Evolutionary conservation across 2,797 vertebrate genomes (phyloP).

Genomic region (Gastrophryne carolinensis): DNA sequence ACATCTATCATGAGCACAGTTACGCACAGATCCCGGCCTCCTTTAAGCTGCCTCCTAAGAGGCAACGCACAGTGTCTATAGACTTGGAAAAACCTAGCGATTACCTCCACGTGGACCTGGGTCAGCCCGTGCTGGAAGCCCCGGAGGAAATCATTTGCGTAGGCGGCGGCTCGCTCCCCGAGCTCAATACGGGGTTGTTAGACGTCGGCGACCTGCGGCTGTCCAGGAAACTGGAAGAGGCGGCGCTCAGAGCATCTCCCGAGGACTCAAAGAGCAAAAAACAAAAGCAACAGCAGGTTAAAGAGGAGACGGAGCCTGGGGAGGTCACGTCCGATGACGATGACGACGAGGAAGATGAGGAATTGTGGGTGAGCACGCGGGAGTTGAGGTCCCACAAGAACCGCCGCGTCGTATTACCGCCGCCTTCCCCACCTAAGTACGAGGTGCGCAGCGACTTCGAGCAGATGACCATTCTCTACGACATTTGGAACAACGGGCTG

Average conservation of each 20-base stretch:
- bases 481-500: slow-evolving; percentile 90
- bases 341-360: slow-evolving; percentile 68
- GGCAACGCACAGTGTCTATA: slow-evolving; percentile 56
- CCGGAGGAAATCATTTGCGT: slow-evolving; percentile 82
- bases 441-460: slow-evolving; percentile 87
- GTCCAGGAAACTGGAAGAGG: slow-evolving; percentile 22
- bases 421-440: slow-evolving; percentile 54
- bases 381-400: slow-evolving; percentile 29
- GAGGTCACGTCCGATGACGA: slow-evolving; percentile 72
- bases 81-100: slow-evolving; percentile 47
- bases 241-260: slow-evolving; percentile 57
- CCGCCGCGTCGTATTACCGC: background rate
- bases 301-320: slow-evolving; percentile 65
- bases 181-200: slow-evolving; percentile 10
- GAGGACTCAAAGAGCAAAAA: slow-evolving; percentile 61
- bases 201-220: slow-evolving; percentile 59
- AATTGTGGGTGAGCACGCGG: slow-evolving; percentile 70
- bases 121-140: slow-evolving; percentile 83
- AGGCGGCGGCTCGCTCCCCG: background rate
- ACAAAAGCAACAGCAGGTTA: slow-evolving; percentile 48
- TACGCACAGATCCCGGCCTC: slow-evolving; percentile 72
- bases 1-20: slow-evolving; percentile 83
- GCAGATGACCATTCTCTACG: slow-evolving; percentile 92
- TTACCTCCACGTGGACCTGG: slow-evolving; percentile 41
- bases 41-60: slow-evolving; percentile 32